Evolutionary conservation across 2,797 vertebrate genomes (phyloP).

Genomic region (Rhynchotus rufescens): DNA sequence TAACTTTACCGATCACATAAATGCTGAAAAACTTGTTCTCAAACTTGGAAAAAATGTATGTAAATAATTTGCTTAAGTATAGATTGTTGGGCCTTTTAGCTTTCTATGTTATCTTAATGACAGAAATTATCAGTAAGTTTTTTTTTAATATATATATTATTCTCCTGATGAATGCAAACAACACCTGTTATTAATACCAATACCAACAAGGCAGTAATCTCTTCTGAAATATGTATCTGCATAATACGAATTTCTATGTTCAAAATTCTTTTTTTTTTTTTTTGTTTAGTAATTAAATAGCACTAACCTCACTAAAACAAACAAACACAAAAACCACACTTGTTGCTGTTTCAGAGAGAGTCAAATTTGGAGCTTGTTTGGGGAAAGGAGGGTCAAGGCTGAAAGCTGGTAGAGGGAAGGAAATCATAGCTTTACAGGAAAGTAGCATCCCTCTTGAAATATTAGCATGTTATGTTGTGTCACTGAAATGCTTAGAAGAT

Average conservation of each 20-base stretch:
- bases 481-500: slow-evolving; percentile 1
- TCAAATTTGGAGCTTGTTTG: background rate
- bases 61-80: background rate
- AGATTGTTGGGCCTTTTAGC: background rate
- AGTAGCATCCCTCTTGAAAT: background rate
- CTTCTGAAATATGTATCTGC: background rate
- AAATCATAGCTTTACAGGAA: background rate
- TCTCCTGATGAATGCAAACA: background rate
- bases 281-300: background rate
- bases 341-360: background rate
- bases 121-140: background rate
- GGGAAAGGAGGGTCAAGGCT: background rate
- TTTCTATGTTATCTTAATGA: background rate
- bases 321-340: background rate
- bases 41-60: slow-evolving; percentile 91
- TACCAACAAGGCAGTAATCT: background rate
- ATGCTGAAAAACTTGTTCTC: slow-evolving; percentile 87
- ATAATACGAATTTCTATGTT: background rate
- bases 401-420: background rate
- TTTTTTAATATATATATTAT: background rate
- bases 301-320: background rate
- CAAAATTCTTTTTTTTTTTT: background rate
- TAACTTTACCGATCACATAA: slow-evolving; percentile 85
- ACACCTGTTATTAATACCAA: background rate
- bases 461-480: background rate